Evolutionary conservation across 2,888 invertebrate genomes (phyloP), one percentile per base, ranked within the genome.

Genomic region (Biston betularia): DNA sequence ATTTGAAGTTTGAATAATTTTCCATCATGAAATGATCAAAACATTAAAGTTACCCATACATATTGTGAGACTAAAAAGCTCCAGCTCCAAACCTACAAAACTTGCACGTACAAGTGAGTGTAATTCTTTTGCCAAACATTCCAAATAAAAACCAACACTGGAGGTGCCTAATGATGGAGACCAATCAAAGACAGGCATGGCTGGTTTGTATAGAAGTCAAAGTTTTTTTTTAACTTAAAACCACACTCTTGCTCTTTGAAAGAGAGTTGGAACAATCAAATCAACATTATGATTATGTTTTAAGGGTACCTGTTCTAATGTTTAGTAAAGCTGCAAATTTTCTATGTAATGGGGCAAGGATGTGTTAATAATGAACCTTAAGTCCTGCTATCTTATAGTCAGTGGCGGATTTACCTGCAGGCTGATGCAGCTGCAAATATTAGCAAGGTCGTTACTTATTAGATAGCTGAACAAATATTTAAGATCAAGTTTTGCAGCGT

Each of bases 1-100:
- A 54, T 24, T 54, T 54, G 33, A 33, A 49, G 24, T 40, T 40
- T 46, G 12, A 33, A 45, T 56, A 42, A 56, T 49, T 70, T 68
- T 68, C 68, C 81, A 86, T 46, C 79, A 86, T 86, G 86, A 87
- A 81, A 87, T 87, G 87, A 79, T 76, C 81, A 82, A 70, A 82
- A 81, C 81, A 79, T 75, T 78, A 42, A 81, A 79, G 75, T 76
- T 75, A 67, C 71, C 76, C 75, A 69, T 72, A 68, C 70, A 69
- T 75, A 54, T 68, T 79, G 54, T 75, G 72, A 79, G 79, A 76
- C 69, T 79, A 10, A 71, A 76, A 72, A 82, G 75, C 75, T 80
- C 77, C 69, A 70, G 75, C 74, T 75, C 40, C 24, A 58, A 58
- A 49, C 33, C 58, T 35, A 33, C 78, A 55, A 72, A 77, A 61